phyloP scores from a whole-genome alignment of 2,797 vertebrate genomes.

The Choloepus didactylus region DNA sequence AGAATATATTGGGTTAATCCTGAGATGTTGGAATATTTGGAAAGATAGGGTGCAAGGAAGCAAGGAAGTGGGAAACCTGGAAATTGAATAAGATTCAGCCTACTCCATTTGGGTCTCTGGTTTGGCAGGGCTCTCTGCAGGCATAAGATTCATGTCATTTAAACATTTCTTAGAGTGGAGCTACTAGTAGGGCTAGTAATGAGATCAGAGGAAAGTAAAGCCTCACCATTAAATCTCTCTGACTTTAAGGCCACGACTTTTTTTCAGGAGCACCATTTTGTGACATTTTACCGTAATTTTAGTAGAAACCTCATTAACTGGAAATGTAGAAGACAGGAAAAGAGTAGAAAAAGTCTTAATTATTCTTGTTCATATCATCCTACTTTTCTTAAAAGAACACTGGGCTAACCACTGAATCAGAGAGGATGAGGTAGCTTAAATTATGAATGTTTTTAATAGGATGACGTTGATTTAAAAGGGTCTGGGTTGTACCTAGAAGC shows the following conservation, averaged over 20 bases:
- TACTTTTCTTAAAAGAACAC: background rate
- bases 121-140: background rate
- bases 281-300: slow-evolving; percentile 50
- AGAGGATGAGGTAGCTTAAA: background rate
- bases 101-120: background rate
- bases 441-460: background rate
- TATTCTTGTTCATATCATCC: background rate
- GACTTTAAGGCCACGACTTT: background rate
- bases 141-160: background rate
- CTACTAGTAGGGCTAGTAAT: background rate
- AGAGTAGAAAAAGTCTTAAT: slow-evolving; percentile 46
- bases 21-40: background rate
- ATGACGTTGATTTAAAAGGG: background rate
- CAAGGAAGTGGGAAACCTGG: background rate
- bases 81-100: background rate
- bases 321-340: slow-evolving; percentile 46
- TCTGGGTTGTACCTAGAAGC: accelerated
- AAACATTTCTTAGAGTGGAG: background rate
- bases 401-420: background rate
- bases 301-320: slow-evolving; percentile 67
- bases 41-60: background rate
- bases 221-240: background rate
- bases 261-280: background rate
- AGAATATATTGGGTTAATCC: background rate
- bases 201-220: background rate